Evolutionary conservation across 2,888 invertebrate genomes (phyloP), one percentile per base, ranked within the genome.

Genomic region (Drosophila anomelani): DNA sequence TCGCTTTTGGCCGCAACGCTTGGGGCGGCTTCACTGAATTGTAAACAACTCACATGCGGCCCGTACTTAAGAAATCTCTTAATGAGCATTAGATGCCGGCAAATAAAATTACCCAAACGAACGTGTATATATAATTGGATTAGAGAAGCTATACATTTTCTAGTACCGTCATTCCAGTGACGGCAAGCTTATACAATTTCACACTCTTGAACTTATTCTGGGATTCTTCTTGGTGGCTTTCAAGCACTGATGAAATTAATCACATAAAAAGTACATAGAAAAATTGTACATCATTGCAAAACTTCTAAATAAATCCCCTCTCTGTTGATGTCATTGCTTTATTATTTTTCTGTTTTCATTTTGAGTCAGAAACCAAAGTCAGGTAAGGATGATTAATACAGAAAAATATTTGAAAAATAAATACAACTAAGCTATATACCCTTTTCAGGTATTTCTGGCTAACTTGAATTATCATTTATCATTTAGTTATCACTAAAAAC

Each of bases 1-100:
- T 70, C 47, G 67, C 72, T 69, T 59, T 43, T 54, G 41, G 57
- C 34, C 44, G 57, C 15, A 26, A 23, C 57, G 61, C 57, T 61
- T 9, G 36, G 43, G 59, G 75, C 47, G 64, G 61, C 64, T 72
- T 71, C 46, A 79, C 44, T 49, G 68, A 85, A 74, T 73, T 85
- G 83, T 75, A 88, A 85, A 80, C 81, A 82, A 71, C 69, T 72
- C 74, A 67, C 77, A 82, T 87, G 88, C 68, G 80, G 76, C 78
- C 61, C 55, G 63, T 49, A 64, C 67, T 56, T 71, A 79, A 66
- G 77, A 83, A 88, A 77, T 80, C 84, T 86, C 88, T 73, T 84
- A 84, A 84, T 88, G 88, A 88, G 88, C 84, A 77, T 79, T 77
- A 77, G 81, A 79, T 70, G 81, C 47, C 76, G 71, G 71, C 77